These are phyloP conservation scores for Drosophila pallidifrons DNA, from an alignment of 1,140 invertebrate species.

Conservation along the genomic window DNA sequence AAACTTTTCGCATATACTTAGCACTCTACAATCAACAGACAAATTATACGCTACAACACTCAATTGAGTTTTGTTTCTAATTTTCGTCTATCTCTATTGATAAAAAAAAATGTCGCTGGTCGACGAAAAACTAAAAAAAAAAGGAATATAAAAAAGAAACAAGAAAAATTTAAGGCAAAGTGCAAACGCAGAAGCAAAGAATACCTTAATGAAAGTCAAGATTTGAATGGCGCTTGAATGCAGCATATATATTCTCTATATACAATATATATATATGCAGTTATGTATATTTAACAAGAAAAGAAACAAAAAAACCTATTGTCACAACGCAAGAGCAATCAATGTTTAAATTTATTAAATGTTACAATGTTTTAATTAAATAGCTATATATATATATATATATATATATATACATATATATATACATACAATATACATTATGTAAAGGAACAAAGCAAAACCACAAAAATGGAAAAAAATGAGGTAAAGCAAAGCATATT, in stretches of 20 bases:
- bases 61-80: neutral
- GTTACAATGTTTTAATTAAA: conserved; percentile 72
- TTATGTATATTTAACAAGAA: conserved; percentile 53
- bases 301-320: conserved; percentile 53
- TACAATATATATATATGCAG: conserved; percentile 43
- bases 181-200: conserved; percentile 7
- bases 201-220: conserved; percentile 36
- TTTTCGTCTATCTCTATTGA: conserved; percentile 28
- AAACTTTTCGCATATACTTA: neutral
- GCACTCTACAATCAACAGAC: conserved; percentile 1
- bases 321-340: conserved; percentile 80
- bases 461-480: neutral
- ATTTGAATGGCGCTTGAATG: conserved; percentile 39
- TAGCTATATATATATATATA: conserved; percentile 30
- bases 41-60: neutral
- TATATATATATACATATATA: conserved; percentile 42
- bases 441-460: conserved; percentile 1
- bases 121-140: conserved; percentile 58
- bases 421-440: conserved; percentile 28
- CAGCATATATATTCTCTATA: conserved; percentile 44
- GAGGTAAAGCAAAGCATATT: neutral
- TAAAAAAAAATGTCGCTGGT: conserved; percentile 71
- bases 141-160: neutral
- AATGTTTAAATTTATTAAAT: conserved; percentile 81
- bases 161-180: neutral